These are phyloP conservation scores for Idaea aversata DNA, from an alignment of 2,888 invertebrate species.

Conservation along the genomic window DNA sequence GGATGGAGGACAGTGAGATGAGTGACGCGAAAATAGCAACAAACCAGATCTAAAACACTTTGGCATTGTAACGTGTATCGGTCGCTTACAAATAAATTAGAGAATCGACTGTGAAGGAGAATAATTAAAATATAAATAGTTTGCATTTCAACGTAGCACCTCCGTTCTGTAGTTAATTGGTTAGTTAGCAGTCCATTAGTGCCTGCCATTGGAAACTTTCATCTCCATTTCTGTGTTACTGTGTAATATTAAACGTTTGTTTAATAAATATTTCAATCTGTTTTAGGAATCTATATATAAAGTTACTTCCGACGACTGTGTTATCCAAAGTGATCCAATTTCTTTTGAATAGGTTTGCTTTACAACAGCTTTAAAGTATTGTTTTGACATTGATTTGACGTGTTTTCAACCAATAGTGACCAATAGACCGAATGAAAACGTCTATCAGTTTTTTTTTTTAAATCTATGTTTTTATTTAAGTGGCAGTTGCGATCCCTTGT, in stretches of 20 bases:
- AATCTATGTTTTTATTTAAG: no score
- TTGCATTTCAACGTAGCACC: slow-evolving; percentile 28
- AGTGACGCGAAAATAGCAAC: no score
- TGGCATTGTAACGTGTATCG: neutral
- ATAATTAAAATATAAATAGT: slow-evolving; percentile 32
- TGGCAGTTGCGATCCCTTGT: no score
- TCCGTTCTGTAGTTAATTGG: slow-evolving; percentile 27
- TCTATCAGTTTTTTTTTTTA: no score
- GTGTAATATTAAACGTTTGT: neutral
- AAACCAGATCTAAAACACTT: no score
- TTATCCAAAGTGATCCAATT: neutral
- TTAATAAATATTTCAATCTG: neutral
- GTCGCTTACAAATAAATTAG: neutral
- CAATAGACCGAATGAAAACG: no score
- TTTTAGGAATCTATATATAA: neutral
- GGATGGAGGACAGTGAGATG: no score
- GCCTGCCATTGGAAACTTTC: slow-evolving; percentile 10
- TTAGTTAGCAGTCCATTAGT: slow-evolving; percentile 17
- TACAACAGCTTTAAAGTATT: no score
- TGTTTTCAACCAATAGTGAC: no score
- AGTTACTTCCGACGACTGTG: neutral
- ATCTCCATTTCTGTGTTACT: neutral
- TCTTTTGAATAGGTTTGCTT: no score
- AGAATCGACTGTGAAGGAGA: slow-evolving; percentile 23
- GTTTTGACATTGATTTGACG: no score